These are phyloP conservation scores for Helicoverpa armigera DNA, from an alignment of 1,140 invertebrate genomes.

Conservation along the genomic window DNA sequence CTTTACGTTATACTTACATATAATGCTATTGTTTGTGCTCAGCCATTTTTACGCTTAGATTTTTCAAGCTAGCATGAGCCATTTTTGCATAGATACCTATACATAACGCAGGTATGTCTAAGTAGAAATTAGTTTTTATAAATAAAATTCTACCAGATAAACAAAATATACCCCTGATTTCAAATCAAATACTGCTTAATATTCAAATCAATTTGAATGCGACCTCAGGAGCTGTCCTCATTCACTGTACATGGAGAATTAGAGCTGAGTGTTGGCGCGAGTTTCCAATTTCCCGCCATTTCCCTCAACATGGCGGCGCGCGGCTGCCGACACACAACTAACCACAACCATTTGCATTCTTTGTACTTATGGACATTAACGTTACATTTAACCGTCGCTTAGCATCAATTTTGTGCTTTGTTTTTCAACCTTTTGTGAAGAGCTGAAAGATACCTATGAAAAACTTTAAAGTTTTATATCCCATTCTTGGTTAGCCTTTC, in stretches of 20 bases:
- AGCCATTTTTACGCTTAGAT: neutral
- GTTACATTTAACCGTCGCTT: neutral
- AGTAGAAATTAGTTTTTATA: no score
- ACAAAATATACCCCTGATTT: no score
- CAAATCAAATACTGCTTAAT: no score
- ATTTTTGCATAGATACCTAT: no score
- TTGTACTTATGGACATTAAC: conserved; percentile 1
- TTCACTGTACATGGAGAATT: conserved; percentile 2
- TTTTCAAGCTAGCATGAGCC: neutral
- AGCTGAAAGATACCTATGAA: no score
- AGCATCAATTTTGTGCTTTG: neutral
- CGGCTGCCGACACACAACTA: neutral
- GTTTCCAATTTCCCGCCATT: conserved; percentile 8
- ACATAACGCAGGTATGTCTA: no score
- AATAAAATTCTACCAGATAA: no score
- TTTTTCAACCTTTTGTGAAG: neutral
- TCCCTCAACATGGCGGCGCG: neutral
- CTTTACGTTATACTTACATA: no score
- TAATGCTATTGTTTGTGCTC: no score
- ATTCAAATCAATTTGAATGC: neutral
- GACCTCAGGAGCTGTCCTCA: neutral
- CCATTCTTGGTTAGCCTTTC: no score
- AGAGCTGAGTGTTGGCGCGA: neutral
- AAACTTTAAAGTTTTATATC: no score
- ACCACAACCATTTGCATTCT: conserved; percentile 12